phyloP scores from a whole-genome alignment of 2,888 invertebrate genomes.

The Heteromyza rotundicornis region DNA sequence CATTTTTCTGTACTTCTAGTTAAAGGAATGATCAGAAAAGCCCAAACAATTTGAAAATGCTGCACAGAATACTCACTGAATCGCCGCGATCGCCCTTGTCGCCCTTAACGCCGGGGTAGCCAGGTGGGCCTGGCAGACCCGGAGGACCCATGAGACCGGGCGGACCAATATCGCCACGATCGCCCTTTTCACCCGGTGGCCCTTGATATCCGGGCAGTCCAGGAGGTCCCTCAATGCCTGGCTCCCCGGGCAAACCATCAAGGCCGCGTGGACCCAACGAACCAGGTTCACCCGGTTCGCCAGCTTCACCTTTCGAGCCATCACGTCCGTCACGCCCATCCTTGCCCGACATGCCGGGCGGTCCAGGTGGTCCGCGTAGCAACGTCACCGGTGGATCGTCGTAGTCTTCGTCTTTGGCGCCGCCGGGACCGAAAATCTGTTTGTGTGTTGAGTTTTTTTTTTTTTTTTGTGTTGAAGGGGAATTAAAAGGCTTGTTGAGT shows the following conservation, averaged over 20 bases:
- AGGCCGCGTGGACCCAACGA: slow-evolving; percentile 76
- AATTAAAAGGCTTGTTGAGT: slow-evolving; percentile 20
- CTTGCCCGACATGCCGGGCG: slow-evolving; percentile 65
- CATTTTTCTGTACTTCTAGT: slow-evolving; percentile 63
- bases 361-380: slow-evolving; percentile 71
- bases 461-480: neutral
- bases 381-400: slow-evolving; percentile 64
- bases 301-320: slow-evolving; percentile 66
- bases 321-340: slow-evolving; percentile 63
- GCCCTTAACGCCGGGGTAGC: slow-evolving; percentile 88
- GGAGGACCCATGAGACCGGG: slow-evolving; percentile 95
- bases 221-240: slow-evolving; percentile 88
- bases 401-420: slow-evolving; percentile 63
- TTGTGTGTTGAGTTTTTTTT: too few relatives aligned
- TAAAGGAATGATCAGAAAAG: slow-evolving; percentile 36
- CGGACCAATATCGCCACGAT: slow-evolving; percentile 84
- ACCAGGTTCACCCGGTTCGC: slow-evolving; percentile 79
- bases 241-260: slow-evolving; percentile 76
- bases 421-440: slow-evolving; percentile 62
- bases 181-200: slow-evolving; percentile 84
- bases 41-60: neutral
- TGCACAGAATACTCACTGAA: slow-evolving; percentile 72
- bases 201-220: slow-evolving; percentile 79
- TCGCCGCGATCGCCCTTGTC: slow-evolving; percentile 93
- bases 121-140: slow-evolving; percentile 80